A percentile compares a stretch with the other conserved stretches of the same genome.
phyloP scores from a whole-genome alignment of 1,140 invertebrate species.

The Drosophila bocqueti region DNA sequence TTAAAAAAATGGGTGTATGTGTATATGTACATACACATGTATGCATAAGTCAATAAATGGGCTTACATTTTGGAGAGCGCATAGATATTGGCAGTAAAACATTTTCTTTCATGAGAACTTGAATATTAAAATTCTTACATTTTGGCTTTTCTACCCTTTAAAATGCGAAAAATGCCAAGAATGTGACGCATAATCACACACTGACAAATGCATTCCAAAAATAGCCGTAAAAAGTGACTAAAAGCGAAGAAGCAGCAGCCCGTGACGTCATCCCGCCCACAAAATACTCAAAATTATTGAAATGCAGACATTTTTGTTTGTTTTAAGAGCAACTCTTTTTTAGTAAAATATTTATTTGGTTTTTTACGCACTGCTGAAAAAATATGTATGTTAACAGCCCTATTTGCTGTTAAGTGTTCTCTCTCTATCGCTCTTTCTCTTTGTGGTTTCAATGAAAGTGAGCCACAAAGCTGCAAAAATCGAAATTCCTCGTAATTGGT shows the following conservation, averaged over 20 bases:
- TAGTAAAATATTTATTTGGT: slow-evolving; percentile 44
- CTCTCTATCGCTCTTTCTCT: slow-evolving; percentile 18
- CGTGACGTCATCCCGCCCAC: slow-evolving; percentile 66
- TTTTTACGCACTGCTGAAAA: slow-evolving; percentile 39
- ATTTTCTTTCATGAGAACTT: background rate
- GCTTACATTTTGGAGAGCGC: background rate
- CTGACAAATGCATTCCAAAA: slow-evolving; percentile 37
- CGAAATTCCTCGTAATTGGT: slow-evolving; percentile 26
- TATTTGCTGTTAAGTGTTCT: slow-evolving; percentile 26
- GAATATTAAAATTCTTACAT: background rate
- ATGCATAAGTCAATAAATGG: background rate
- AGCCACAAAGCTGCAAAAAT: slow-evolving; percentile 58
- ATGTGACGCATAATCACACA: slow-evolving; percentile 52
- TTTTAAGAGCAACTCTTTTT: slow-evolving; percentile 44
- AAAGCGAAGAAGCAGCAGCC: slow-evolving; percentile 22
- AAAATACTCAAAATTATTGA: slow-evolving; percentile 57
- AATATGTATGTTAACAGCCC: slow-evolving; percentile 57
- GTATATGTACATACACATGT: too few relatives aligned
- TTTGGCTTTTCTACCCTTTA: slow-evolving; percentile 52
- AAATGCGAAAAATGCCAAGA: slow-evolving; percentile 69
- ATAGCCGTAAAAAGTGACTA: slow-evolving; percentile 32
- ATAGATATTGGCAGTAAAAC: background rate
- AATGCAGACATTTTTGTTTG: slow-evolving; percentile 45
- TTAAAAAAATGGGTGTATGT: too few relatives aligned
- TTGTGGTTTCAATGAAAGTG: slow-evolving; percentile 55